These are phyloP conservation scores for Blennius ocellaris DNA, from an alignment of 2,113 vertebrate genomes.

Conservation along the genomic window DNA sequence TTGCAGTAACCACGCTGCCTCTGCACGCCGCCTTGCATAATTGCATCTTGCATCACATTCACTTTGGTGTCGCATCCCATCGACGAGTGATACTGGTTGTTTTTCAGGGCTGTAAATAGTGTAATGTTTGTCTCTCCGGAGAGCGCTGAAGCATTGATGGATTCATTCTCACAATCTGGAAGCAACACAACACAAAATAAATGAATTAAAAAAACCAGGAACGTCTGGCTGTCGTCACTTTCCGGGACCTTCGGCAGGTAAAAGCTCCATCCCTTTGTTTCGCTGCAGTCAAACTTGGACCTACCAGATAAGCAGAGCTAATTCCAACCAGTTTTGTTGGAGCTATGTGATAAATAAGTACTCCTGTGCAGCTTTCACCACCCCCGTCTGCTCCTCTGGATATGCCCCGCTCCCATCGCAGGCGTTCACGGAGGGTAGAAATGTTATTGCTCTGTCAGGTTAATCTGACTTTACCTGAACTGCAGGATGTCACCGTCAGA, in stretches of 20 bases:
- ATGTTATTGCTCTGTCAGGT: conserved; percentile 75
- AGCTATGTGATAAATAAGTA: conserved; percentile 61
- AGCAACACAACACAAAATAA: conserved; percentile 55
- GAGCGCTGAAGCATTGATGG: conserved; percentile 62
- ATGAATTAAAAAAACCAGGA: background rate
- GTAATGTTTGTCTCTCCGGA: conserved; percentile 69
- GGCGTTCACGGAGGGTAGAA: conserved; percentile 46
- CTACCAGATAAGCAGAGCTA: conserved; percentile 35
- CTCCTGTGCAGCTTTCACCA: conserved; percentile 39
- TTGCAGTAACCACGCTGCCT: conserved; percentile 33
- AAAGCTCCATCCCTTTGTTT: conserved; percentile 51
- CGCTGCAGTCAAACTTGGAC: conserved; percentile 41
- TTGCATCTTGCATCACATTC: conserved; percentile 67
- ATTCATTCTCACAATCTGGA: conserved; percentile 64
- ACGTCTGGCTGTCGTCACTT: conserved; percentile 20
- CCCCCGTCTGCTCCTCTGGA: conserved; percentile 61
- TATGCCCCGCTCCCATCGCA: conserved; percentile 41
- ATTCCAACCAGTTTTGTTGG: conserved; percentile 50
- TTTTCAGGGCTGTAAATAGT: conserved; percentile 69
- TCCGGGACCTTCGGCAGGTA: conserved; percentile 61
- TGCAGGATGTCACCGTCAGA: conserved; percentile 50
- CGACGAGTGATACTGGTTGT: conserved; percentile 57
- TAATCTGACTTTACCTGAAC: conserved; percentile 69
- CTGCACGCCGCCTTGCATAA: conserved; percentile 58
- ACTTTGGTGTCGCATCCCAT: conserved; percentile 54